These are phyloP conservation scores for Typhlichthys eigenmanni DNA, from an alignment of 2,797 vertebrate genomes.

Conservation along the genomic window DNA sequence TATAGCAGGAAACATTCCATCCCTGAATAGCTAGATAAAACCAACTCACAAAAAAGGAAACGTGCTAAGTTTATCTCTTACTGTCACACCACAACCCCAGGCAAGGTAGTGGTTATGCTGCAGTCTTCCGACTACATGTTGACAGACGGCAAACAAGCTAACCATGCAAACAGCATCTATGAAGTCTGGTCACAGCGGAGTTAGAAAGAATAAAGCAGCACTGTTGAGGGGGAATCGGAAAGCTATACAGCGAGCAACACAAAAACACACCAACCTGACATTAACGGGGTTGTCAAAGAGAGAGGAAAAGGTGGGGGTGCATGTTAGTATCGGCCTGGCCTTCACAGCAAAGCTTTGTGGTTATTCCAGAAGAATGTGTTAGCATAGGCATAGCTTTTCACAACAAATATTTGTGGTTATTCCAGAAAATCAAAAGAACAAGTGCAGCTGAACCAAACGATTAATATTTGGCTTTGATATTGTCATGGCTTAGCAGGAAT, in stretches of 20 bases:
- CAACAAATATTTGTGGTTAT: no score
- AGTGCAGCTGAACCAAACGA: neutral
- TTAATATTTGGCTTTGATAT: no score
- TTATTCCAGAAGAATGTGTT: no score
- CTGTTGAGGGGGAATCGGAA: conserved; percentile 9
- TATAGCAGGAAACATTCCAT: neutral
- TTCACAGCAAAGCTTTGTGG: no score
- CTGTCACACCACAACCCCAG: neutral
- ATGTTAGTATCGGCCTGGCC: no score
- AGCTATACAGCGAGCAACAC: conserved; percentile 14
- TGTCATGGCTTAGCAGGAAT: no score
- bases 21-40: neutral
- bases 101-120: neutral
- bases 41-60: neutral
- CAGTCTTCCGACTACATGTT: neutral
- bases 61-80: no score
- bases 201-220: conserved; percentile 20
- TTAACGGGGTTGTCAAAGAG: conserved; percentile 19
- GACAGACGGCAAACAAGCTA: neutral
- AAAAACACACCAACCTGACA: conserved; percentile 26
- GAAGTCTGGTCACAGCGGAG: neutral
- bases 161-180: neutral
- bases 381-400: no score
- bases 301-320: conserved; percentile 2
- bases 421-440: no score